Evolutionary conservation across 2,113 vertebrate genomes (phyloP).

Genomic region (Corythornis vintsioides): DNA sequence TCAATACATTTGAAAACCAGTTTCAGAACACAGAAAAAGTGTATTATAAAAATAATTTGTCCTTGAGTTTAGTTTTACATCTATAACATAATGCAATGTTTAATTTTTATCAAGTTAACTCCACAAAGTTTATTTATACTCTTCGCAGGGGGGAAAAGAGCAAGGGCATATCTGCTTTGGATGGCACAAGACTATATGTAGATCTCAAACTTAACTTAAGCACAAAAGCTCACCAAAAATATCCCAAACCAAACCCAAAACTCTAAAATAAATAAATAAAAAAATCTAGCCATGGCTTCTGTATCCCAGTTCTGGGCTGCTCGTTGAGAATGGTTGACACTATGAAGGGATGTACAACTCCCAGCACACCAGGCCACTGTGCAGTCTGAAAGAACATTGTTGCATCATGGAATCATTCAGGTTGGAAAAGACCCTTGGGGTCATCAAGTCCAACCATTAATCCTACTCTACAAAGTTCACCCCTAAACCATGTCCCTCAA

Average conservation of each 20-base stretch:
- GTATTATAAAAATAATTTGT: neutral
- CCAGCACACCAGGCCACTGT: rapidly evolving
- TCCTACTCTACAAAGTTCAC: no score
- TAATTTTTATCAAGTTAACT: neutral
- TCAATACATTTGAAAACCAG: neutral
- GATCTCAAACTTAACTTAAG: neutral
- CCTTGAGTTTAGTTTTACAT: neutral
- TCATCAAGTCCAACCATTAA: no score
- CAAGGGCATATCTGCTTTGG: neutral
- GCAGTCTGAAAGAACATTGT: neutral
- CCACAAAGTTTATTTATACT: neutral
- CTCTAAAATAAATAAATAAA: neutral
- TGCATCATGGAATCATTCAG: no score
- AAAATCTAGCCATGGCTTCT: rapidly evolving
- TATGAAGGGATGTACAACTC: neutral
- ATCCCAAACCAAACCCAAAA: neutral
- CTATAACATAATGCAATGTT: neutral
- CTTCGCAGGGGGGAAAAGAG: neutral
- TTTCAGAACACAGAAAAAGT: neutral
- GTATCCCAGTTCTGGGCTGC: neutral
- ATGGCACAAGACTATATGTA: neutral
- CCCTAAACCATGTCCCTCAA: no score
- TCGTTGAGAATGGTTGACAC: neutral
- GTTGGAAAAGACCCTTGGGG: no score
- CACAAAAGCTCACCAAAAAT: neutral